These are phyloP conservation scores for Chelonus insularis DNA, from an alignment of 1,140 invertebrate genomes.

Conservation along the genomic window DNA sequence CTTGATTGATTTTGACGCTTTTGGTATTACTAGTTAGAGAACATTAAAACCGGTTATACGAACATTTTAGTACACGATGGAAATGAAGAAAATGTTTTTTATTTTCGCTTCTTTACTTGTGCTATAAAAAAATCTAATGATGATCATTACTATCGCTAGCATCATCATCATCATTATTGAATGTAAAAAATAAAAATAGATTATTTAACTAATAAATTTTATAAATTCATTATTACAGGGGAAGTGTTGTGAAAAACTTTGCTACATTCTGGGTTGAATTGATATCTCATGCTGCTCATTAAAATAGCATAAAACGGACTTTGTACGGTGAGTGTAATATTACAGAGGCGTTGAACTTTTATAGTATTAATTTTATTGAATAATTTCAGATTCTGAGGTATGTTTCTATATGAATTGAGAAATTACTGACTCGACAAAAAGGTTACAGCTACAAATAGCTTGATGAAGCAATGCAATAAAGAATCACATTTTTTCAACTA, in stretches of 20 bases:
- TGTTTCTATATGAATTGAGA: background rate
- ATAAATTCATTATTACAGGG: slow-evolving; percentile 67
- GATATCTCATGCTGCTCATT: slow-evolving; percentile 34
- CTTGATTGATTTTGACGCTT: slow-evolving; percentile 15
- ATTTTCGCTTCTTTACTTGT: background rate
- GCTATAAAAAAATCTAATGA: no score
- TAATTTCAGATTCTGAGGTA: background rate
- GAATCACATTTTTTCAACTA: no score
- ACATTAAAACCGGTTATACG: background rate
- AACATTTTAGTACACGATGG: background rate
- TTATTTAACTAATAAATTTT: no score
- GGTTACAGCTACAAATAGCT: no score
- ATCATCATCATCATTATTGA: no score
- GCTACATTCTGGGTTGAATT: slow-evolving; percentile 71
- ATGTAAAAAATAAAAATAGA: no score
- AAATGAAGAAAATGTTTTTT: background rate
- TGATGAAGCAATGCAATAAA: no score
- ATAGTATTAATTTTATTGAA: slow-evolving; percentile 6
- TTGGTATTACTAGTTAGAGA: background rate
- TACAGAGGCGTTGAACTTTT: background rate
- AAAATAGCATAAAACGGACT: slow-evolving; percentile 6
- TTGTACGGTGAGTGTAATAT: background rate
- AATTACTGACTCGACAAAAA: background rate
- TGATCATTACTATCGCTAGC: no score
- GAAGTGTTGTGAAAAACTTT: slow-evolving; percentile 73